Base-by-base conservation (phyloP, 2,888 invertebrate species). In the Sinopyrophorus schimmeli region DNA sequence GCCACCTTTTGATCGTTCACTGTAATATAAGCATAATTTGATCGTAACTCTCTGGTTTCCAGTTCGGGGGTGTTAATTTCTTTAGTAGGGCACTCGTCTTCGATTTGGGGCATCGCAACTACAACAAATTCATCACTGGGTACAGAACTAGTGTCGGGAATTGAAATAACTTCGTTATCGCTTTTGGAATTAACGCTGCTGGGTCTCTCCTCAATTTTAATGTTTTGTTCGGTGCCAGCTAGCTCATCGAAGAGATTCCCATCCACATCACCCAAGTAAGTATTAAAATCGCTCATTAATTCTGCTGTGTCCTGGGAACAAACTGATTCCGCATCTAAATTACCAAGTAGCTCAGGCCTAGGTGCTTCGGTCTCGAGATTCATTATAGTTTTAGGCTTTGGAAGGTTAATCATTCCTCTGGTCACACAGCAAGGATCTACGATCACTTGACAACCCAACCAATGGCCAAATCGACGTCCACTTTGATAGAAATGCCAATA, bases 401-500 rank as follows among this genome's bases (percentile, higher is more conserved):
- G n/a, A n/a, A n/a, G n/a, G n/a, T n/a, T n/a, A n/a, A n/a, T n/a
- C n/a, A n/a, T n/a, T n/a, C n/a, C n/a, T n/a, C n/a, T n/a, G n/a
- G n/a, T n/a, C n/a, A n/a, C n/a, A n/a, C n/a, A n/a, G n/a, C n/a
- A 11, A 1, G 64, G 62, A 43, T 73, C 73, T 1, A 75, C 73
- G 10, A 69, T 66, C 3, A 74, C 57, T 28, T 70, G 66, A 47
- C 71, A 73, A 9, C 71, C 69, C 6, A 76, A 50, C 71, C 73
- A 72, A 16, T 72, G 70, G 0, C 75, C 75, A 53, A 75, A 75
- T 30, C 74, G 67, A n/a, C 66, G 64, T 2, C 69, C 69, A 20
- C 65, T 62, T 49, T 74, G 71, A 50, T 71, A 67, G 54, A 75
- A 75, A 48, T 74, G 70, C 73, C 74, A 76, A 55, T 74, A 74